Evolutionary conservation across 30 jellyfish, hydroid and myxozoan species (phyloP), one percentile per base, ranked within the genome.

Genomic region (Calvadosia cruxmelitensis): DNA sequence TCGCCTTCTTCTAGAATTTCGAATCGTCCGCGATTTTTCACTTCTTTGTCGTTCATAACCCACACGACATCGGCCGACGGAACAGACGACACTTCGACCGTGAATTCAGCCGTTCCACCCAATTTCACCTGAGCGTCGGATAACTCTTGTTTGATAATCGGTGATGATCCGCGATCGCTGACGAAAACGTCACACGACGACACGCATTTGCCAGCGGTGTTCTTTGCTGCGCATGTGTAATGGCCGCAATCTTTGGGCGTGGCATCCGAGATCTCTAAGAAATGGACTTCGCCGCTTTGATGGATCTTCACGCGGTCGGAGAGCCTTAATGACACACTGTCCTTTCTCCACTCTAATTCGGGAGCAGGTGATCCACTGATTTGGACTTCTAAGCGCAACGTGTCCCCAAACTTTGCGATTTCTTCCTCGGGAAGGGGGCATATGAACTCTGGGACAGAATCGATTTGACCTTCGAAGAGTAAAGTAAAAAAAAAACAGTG

Each of bases 341-440:
- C 94, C 63, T 51, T 78, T 13, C 31, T 34, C 99, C 99, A 91
- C 30, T 65, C 76, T 24, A 72, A 83, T 25, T 34, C 71, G 12
- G 99, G 94, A 48, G 36, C 63, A 0, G 99, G 99, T 10, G 66
- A 73, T 25, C 92, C 95, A 27, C 71, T 52, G 27, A 71, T 77
- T 28, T 52, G 42, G 27, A 66, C 85, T 67, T 80, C 81, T 10
- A 91, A 52, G 24, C 33, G 61, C 25, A 91, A 62, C 35, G 27
- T 34, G 29, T 77, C 84, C 49, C 32, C 68, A 33, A 82, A 70
- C 25, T 25, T 69, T 25, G 94, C 88, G 0, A 84, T 74, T 1
- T 51, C 49, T 64, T 71, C 86, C 27, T 78, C 95, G 33, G 94
- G 95, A 25, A 77, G 57, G 10, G 57, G 57, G 10, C 15, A 42